Evolutionary conservation across 2,113 vertebrate genomes (phyloP), one percentile per base, ranked within the genome.

Genomic region (Hyla sarda): DNA sequence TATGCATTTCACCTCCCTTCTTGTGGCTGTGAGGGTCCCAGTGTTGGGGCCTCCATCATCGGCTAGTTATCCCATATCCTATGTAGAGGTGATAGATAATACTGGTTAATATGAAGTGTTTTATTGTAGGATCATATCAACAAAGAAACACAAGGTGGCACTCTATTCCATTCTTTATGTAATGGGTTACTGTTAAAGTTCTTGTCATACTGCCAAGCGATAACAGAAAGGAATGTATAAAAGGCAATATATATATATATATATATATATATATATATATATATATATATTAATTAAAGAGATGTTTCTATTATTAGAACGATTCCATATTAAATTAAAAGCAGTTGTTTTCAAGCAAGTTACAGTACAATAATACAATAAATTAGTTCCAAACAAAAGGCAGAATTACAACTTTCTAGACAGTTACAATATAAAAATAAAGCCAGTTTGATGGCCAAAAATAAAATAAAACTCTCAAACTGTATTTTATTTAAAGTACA

Each of bases 131-230:
- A 60, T 60, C n/a, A 32, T 34, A 17, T 30, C 75, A 48, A 10
- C 19, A 60, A 41, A 58, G 13, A 60, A 41, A 58, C 77, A 79
- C 52, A n/a, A n/a, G 77, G 77, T 79, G 77, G 77, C 19, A 25
- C 77, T 60, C 1, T 41, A 41, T 41, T 58, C 52, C 54, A n/a
- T 34, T 32, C 1, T 58, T 78, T 23, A 19, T 25, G 13, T 48
- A 74, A 16, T n/a, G 21, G 21, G 16, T 74, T n/a, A 48, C 25
- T 74, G 71, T 73, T 32, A 79, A 79, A 30, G 41, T 80, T 41
- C 34, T 60, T 60, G 76, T 34, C 28, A 34, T n/a, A 58, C 12
- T 79, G 16, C 52, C 54, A 79, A 37, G 32, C 21, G 1, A 58
- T 73, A 69, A 34, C 19, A 30, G 2, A 37, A 28, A 10, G 50